These are phyloP conservation scores for Carpatolechia fugitivella DNA, from an alignment of 2,888 invertebrate species.

Conservation along the genomic window DNA sequence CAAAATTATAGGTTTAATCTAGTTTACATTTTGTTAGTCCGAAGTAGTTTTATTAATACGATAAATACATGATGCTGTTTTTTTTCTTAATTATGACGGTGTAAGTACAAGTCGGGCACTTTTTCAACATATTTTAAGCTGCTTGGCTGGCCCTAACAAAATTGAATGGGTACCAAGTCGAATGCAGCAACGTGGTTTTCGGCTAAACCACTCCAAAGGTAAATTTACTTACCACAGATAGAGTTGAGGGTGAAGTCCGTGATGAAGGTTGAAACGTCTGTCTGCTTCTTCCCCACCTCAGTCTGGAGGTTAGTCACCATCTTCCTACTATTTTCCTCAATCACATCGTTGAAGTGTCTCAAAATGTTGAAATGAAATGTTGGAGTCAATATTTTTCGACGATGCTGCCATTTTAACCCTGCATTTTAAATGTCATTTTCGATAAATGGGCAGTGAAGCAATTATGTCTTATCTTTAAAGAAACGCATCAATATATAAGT, in stretches of 20 bases:
- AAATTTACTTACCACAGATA: slow-evolving; percentile 81
- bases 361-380: slow-evolving; percentile 80
- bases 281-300: slow-evolving; percentile 41
- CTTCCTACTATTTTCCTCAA: slow-evolving; percentile 50
- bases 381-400: slow-evolving; percentile 78
- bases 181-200: too few species aligned
- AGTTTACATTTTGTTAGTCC: too few species aligned
- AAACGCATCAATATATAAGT: too few species aligned
- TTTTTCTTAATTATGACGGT: too few species aligned
- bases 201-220: too few species aligned
- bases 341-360: slow-evolving; percentile 42
- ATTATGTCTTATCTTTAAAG: too few species aligned
- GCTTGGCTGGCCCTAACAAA: too few species aligned
- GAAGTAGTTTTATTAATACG: too few species aligned
- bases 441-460: not conserved
- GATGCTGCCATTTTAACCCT: slow-evolving; percentile 74
- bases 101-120: too few species aligned
- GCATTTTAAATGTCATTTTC: not conserved
- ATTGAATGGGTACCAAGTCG: too few species aligned
- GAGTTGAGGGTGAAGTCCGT: slow-evolving; percentile 75
- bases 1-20: not conserved
- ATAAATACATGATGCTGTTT: too few species aligned
- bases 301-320: slow-evolving; percentile 39
- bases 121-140: too few species aligned
- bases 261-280: slow-evolving; percentile 73